Evolutionary conservation across 2,797 vertebrate species (phyloP).

Genomic region (Toxotes lorentzi): DNA sequence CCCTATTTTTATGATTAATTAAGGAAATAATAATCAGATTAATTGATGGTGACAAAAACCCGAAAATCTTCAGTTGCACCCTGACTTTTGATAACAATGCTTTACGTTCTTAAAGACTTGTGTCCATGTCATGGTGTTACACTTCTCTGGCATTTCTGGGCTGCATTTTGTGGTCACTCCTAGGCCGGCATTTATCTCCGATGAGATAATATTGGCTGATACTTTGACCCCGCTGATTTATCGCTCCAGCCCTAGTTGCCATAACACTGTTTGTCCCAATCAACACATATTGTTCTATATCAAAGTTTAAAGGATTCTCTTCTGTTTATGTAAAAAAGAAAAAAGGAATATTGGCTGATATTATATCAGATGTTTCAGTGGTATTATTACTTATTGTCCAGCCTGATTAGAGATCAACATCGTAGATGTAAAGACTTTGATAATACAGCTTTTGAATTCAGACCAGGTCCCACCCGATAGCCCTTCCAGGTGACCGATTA

Average conservation of each 20-base stretch:
- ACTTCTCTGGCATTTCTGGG: no score
- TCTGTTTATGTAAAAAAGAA: neutral
- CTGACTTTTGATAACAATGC: no score
- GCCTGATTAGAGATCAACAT: conserved; percentile 1
- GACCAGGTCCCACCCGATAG: conserved; percentile 20
- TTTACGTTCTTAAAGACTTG: no score
- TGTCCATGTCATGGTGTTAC: no score
- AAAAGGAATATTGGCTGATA: neutral
- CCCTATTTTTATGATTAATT: no score
- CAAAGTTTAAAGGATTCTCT: neutral
- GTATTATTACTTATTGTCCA: neutral
- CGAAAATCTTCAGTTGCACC: no score
- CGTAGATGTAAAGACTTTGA: conserved; percentile 10
- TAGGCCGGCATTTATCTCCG: neutral
- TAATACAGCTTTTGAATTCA: conserved; percentile 18
- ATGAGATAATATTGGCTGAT: neutral
- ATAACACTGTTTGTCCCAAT: neutral
- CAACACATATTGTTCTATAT: neutral
- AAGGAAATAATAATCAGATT: no score
- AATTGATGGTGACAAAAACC: no score
- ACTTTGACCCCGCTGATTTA: neutral
- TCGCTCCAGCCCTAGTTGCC: neutral
- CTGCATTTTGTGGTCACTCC: neutral
- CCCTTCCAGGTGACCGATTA: conserved; percentile 42
- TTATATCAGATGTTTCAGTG: neutral